A percentile compares a stretch with the other conserved stretches of the same genome.
These are phyloP conservation scores for Caenorhabditis latens DNA, from an alignment of 1,140 invertebrate species.

Conservation along the genomic window DNA sequence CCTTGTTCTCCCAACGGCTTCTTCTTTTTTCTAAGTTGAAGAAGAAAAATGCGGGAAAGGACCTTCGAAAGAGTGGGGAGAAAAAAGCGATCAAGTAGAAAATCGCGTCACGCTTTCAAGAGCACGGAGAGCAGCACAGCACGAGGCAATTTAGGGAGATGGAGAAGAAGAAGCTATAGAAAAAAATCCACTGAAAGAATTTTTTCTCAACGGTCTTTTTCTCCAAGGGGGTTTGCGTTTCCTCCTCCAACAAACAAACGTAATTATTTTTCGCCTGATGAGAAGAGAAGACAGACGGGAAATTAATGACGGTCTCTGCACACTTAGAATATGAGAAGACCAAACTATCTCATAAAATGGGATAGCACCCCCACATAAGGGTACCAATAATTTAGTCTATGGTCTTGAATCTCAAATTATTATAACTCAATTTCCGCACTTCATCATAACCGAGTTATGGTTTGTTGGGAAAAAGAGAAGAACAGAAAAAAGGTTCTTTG, in stretches of 20 bases:
- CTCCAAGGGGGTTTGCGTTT: neutral
- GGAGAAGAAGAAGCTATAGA: neutral
- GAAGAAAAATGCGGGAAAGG: slow-evolving; percentile 19
- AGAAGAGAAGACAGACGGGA: neutral
- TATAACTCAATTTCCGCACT: neutral
- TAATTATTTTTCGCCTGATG: slow-evolving; percentile 48
- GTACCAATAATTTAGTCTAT: neutral
- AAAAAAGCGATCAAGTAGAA: slow-evolving; percentile 55
- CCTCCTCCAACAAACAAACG: neutral
- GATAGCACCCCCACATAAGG: neutral
- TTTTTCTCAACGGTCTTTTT: neutral
- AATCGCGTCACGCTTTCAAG: slow-evolving; percentile 52
- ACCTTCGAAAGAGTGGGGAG: slow-evolving; percentile 1
- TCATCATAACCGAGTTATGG: too few species aligned
- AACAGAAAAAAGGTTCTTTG: neutral
- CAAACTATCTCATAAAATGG: neutral
- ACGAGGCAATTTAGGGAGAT: slow-evolving; percentile 40
- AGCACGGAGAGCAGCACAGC: slow-evolving; percentile 34
- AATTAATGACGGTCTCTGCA: slow-evolving; percentile 21
- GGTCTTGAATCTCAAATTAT: neutral
- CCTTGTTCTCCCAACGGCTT: slow-evolving; percentile 14
- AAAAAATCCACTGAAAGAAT: slow-evolving; percentile 3
- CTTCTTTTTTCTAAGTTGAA: neutral
- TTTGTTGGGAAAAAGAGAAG: neutral
- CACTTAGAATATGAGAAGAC: neutral